Base-by-base conservation (phyloP, 2,113 vertebrate genomes). In the Orycteropus afer region DNA sequence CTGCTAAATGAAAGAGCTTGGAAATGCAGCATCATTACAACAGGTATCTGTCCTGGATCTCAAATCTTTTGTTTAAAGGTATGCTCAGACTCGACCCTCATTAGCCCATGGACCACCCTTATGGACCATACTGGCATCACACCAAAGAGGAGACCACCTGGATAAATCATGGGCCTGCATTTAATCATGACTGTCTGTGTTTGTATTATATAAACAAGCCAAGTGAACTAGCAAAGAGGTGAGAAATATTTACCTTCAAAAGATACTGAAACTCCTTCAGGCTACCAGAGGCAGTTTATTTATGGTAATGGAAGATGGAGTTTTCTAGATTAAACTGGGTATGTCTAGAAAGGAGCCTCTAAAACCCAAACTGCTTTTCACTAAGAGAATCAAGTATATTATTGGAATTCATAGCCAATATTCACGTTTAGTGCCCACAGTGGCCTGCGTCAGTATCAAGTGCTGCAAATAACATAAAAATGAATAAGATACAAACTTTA, bases 191-290 rank as follows among this genome's bases (percentile, higher is more conserved):
- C 65, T 78, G 4, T 37, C 89, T 78, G 15, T 32, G 37, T 40
- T 88, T 32, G 67, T 14, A 1, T 15, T 9, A 71, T 32, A 25
- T 32, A 93, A 69, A 71, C 40, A 67, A 84, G 53, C 51, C 59
- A 76, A 69, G 77, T 84, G 85, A 84, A 86, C 67, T 27, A 73
- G 22, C 27, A 93, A 94, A 77, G 65, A 90, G 29, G 89, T 82
- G 65, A 95, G 47, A 95, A 76, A 83, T 55, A 29, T 37, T 73
- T 42, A 73, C 89, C 82, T 88, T 76, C 53, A 53, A 27, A 78
- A 47, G 59, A 45, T 85, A 90, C 34, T 81, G 83, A 85, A 29
- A 74, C 86, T 91, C 47, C 34, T 42, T 76, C 49, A 76, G 53
- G 65, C 61, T 87, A 42, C 42, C 37, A 76, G 32, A 32, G 10